Percentiles rank a stretch among this genome's conserved stretches.
phyloP scores from a whole-genome alignment of 2,888 invertebrate genomes.

The Eueremaeus valkanovi region DNA sequence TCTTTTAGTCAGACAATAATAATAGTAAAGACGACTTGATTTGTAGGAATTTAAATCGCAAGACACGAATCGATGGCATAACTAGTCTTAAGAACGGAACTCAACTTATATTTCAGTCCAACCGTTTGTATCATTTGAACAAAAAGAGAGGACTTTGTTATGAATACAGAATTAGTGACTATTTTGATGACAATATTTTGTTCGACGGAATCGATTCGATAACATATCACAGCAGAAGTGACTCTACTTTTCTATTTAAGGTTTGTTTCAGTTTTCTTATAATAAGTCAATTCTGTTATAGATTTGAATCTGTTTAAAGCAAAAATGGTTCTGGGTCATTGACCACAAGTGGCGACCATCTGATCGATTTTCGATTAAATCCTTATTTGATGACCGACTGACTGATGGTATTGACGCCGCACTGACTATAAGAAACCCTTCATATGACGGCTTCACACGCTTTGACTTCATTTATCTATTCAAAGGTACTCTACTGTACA shows the following conservation, averaged over 20 bases:
- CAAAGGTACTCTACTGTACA: neutral
- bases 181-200: neutral
- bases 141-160: neutral
- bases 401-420: constrained; percentile 1
- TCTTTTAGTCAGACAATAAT: neutral
- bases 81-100: neutral
- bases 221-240: neutral
- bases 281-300: neutral
- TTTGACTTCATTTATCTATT: neutral
- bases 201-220: constrained; percentile 1
- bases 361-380: neutral
- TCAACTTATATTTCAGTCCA: neutral
- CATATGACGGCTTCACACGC: neutral
- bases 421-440: neutral
- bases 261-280: neutral
- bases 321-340: neutral
- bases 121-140: neutral
- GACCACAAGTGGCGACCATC: neutral
- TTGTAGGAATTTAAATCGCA: neutral
- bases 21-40: too few species aligned
- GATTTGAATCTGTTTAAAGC: neutral
- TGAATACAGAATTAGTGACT: neutral
- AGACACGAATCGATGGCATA: neutral
- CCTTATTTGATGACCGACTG: neutral
- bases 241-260: neutral